Evolutionary conservation across 2,113 vertebrate species (phyloP).

Genomic region (Felis chaus): DNA sequence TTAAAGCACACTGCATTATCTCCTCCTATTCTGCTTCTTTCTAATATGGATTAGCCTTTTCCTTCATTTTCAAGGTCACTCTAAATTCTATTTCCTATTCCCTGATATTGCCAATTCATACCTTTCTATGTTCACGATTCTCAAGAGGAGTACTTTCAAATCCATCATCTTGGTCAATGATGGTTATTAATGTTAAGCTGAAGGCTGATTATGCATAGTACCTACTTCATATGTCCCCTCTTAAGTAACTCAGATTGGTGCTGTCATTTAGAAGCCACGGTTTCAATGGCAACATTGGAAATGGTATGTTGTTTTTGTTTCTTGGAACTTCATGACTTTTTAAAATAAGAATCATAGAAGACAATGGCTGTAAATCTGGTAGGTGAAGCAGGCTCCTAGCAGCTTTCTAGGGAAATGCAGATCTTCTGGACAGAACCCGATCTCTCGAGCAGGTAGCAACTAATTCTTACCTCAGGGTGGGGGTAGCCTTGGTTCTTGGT

Average conservation of each 20-base stretch:
- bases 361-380: neutral
- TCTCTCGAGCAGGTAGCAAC: neutral
- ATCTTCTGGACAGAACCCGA: neutral
- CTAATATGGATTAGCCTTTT: neutral
- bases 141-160: neutral
- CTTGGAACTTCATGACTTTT: slow-evolving; percentile 3
- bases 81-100: neutral
- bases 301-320: neutral
- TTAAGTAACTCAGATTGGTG: neutral
- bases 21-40: neutral
- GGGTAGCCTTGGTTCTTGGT: neutral
- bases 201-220: neutral
- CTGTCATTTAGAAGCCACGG: neutral
- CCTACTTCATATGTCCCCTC: neutral
- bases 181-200: neutral
- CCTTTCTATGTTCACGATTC: neutral
- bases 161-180: neutral
- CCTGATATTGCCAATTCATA: neutral
- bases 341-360: neutral
- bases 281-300: slow-evolving; percentile 3
- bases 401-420: neutral
- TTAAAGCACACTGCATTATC: neutral
- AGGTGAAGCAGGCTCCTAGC: neutral
- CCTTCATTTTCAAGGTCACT: neutral
- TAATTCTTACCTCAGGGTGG: neutral